Conservation (phyloP, 2,113 vertebrate species). For the Tapirus terrestris region DNA sequence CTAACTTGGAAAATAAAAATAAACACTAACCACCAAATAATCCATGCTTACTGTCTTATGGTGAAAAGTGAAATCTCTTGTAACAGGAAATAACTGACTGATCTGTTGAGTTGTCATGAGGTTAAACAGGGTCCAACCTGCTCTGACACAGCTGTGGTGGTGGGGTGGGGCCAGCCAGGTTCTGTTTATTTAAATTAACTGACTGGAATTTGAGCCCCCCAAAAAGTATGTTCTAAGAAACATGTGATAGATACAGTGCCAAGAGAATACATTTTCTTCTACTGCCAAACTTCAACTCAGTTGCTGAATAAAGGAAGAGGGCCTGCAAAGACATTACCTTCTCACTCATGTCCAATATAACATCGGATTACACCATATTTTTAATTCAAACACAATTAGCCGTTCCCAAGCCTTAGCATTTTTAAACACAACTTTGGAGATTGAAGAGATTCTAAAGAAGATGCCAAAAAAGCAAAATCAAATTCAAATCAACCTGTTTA, state of each 20-base stretch:
- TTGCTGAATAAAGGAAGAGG: slow-evolving; percentile 2
- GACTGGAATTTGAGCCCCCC: background rate
- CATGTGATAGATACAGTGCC: background rate
- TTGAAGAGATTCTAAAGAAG: slow-evolving; percentile 8
- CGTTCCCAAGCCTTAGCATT: background rate
- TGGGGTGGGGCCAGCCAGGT: background rate
- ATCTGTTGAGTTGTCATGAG: background rate
- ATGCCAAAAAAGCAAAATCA: slow-evolving; percentile 5
- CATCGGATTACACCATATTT: background rate
- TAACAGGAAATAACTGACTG: background rate
- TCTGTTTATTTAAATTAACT: slow-evolving; percentile 3
- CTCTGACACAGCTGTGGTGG: background rate
- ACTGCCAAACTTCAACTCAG: background rate
- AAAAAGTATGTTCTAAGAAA: slow-evolving; percentile 18
- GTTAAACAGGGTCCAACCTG: background rate
- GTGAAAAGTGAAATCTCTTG: slow-evolving; percentile 28
- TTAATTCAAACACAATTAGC: background rate
- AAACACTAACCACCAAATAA: background rate
- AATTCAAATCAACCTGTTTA: slow-evolving; percentile 26
- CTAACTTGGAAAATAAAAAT: slow-evolving; percentile 49
- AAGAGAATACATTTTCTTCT: background rate
- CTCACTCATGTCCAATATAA: background rate
- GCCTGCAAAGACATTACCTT: background rate
- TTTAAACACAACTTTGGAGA: slow-evolving; percentile 35
- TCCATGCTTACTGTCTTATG: background rate